phyloP scores from a whole-genome alignment of 1,140 invertebrate species.

The Trichogramma pretiosum region DNA sequence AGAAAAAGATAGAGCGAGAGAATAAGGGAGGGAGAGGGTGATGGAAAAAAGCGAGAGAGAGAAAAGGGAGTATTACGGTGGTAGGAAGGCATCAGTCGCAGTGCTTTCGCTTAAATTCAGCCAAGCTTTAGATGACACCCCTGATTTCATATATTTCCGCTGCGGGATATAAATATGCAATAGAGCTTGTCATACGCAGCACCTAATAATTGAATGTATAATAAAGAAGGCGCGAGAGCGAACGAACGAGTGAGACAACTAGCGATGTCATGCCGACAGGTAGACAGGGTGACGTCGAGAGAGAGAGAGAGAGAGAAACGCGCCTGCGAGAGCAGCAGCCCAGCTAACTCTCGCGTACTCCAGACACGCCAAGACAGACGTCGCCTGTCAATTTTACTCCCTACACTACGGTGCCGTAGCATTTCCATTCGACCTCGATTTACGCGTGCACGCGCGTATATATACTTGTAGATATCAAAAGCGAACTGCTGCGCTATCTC shows the following conservation, averaged over 20 bases:
- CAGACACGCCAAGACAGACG: constrained; percentile 29
- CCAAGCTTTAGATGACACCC: background rate
- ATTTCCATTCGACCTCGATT: constrained; percentile 11
- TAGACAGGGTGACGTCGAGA: background rate
- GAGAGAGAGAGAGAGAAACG: background rate
- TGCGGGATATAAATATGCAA: constrained; percentile 43
- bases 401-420: background rate
- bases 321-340: constrained; percentile 4
- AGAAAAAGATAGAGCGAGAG: no score
- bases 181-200: constrained; percentile 42
- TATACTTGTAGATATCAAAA: no score
- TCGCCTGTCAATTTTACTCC: constrained; percentile 39
- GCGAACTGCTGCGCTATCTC: no score
- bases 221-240: constrained; percentile 45
- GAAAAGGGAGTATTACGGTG: no score
- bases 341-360: constrained; percentile 7
- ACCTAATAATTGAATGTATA: constrained; percentile 47
- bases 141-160: constrained; percentile 23
- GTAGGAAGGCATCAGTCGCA: no score
- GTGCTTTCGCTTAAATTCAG: no score
- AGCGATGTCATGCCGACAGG: background rate
- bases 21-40: no score
- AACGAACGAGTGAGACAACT: no score
- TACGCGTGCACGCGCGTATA: no score
- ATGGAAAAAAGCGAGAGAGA: no score